phyloP scores from a whole-genome alignment of 2,113 vertebrate species.

The Mustelus asterias region DNA sequence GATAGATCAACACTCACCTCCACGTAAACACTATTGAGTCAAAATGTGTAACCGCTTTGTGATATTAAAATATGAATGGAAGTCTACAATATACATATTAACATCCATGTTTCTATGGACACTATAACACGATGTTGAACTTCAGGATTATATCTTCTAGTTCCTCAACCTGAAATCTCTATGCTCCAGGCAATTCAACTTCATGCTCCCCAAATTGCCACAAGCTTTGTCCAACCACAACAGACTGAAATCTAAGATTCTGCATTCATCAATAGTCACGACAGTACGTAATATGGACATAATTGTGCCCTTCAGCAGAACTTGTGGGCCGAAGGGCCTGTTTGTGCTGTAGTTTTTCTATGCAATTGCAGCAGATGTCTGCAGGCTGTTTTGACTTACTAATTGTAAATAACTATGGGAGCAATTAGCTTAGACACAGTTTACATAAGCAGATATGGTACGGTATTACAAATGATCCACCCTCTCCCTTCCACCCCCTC shows the following conservation, averaged over 20 bases:
- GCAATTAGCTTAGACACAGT: not conserved
- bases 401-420: not conserved
- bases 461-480: not conserved
- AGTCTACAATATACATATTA: not conserved
- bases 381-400: not conserved
- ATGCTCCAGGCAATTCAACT: not conserved
- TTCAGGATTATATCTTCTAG: too few relatives aligned
- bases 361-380: not conserved
- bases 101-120: too few relatives aligned
- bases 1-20: not conserved
- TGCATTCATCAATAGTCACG: not conserved
- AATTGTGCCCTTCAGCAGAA: too few relatives aligned
- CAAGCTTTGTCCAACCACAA: not conserved
- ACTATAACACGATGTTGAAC: too few relatives aligned
- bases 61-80: not conserved
- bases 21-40: not conserved
- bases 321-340: too few relatives aligned
- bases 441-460: not conserved
- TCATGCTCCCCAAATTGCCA: not conserved
- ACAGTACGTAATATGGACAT: not conserved
- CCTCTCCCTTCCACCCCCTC: too few relatives aligned
- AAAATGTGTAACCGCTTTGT: not conserved
- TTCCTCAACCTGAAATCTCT: not conserved
- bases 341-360: too few relatives aligned
- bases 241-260: not conserved